A percentile compares a stretch with the other conserved stretches of the same genome.
phyloP scores from a whole-genome alignment of 2,888 invertebrate species.

The Agonopterix subpropinquella region DNA sequence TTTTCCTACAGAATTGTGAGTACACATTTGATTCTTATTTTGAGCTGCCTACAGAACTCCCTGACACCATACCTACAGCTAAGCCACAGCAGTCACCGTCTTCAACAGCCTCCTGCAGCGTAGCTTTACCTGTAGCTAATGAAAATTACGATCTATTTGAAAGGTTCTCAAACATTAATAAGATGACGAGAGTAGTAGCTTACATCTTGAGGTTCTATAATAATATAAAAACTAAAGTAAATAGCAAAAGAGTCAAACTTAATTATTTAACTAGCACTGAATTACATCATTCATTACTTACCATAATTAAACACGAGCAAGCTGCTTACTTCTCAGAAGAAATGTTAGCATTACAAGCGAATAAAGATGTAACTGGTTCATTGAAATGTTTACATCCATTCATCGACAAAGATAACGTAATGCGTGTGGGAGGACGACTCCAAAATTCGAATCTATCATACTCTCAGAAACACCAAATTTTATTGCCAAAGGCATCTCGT shows the following conservation, averaged over 20 bases:
- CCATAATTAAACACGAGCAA: not conserved
- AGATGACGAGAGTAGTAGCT: conserved; percentile 11
- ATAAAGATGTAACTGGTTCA: not conserved
- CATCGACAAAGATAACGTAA: conserved; percentile 7
- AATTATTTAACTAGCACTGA: conserved; percentile 1
- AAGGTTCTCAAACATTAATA: conserved; percentile 13
- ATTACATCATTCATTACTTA: conserved; percentile 4
- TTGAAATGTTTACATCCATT: conserved; percentile 10
- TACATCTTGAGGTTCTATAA: conserved; percentile 11
- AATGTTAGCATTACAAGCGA: not conserved
- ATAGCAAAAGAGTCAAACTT: not conserved
- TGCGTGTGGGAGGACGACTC: conserved; percentile 14
- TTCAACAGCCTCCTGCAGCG: not conserved
- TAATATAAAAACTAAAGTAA: conserved; percentile 7
- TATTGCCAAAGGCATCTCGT: conserved; percentile 10
- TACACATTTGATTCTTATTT: not conserved
- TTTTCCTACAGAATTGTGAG: conserved; percentile 1
- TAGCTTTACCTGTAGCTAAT: not conserved
- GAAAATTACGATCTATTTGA: not conserved
- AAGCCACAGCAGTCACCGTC: too few relatives aligned
- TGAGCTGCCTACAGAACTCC: too few relatives aligned
- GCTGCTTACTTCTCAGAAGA: not conserved
- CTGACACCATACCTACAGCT: too few relatives aligned
- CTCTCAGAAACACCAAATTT: conserved; percentile 11
- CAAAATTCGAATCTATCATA: conserved; percentile 9